Percentiles rank a stretch among this genome's conserved stretches.
Conservation (phyloP, 2,888 invertebrate species). For the Mayetiola destructor region DNA sequence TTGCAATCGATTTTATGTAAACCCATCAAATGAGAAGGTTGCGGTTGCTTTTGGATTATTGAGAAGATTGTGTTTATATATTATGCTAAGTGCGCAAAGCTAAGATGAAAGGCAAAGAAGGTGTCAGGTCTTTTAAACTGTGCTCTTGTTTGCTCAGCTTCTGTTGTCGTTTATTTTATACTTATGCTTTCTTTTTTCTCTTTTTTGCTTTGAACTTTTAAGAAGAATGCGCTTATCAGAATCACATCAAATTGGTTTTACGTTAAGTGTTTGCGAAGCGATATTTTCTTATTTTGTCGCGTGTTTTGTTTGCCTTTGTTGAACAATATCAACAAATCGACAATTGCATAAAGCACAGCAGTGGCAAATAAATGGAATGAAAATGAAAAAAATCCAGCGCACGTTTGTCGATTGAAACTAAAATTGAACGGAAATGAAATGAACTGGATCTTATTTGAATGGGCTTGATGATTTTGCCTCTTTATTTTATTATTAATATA, state of each 20-base stretch:
- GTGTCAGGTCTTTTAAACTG: slow-evolving; percentile 10
- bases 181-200: neutral
- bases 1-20: slow-evolving; percentile 8
- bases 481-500: slow-evolving; percentile 3
- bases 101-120: too few species aligned
- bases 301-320: neutral
- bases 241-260: slow-evolving; percentile 13
- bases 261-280: slow-evolving; percentile 3
- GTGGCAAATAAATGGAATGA: neutral
- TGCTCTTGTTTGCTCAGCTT: too few species aligned
- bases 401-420: neutral
- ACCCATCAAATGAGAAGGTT: slow-evolving; percentile 6
- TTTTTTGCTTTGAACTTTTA: neutral
- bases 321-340: slow-evolving; percentile 1
- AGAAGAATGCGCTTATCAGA: slow-evolving; percentile 8
- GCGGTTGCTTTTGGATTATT: neutral
- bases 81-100: too few species aligned
- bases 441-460: neutral
- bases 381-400: neutral
- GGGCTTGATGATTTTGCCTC: neutral
- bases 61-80: neutral
- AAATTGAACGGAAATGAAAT: neutral
- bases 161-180: too few species aligned
- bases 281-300: neutral
- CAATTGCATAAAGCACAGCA: neutral